These are phyloP conservation scores for Sandelia bainsii DNA, from an alignment of 2,797 vertebrate genomes.

Conservation along the genomic window DNA sequence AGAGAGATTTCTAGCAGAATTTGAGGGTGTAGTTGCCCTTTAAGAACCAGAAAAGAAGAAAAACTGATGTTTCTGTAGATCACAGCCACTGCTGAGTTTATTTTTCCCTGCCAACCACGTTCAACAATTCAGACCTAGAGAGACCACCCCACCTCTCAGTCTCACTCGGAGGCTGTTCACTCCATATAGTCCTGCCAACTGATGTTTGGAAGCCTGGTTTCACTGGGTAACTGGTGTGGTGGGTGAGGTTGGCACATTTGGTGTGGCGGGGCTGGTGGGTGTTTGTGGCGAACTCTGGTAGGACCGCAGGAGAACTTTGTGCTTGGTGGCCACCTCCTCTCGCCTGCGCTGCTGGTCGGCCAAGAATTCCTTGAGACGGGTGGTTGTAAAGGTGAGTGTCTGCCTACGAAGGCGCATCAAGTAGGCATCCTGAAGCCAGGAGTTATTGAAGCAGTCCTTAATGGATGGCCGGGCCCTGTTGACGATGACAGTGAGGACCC, in stretches of 20 bases:
- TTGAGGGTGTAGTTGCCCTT: neutral
- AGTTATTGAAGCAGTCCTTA: conserved; percentile 94
- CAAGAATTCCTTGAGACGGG: conserved; percentile 95
- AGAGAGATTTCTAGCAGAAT: neutral
- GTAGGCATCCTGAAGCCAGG: conserved; percentile 98
- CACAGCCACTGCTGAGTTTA: conserved; percentile 49
- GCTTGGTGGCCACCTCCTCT: conserved; percentile 89
- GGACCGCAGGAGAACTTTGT: conserved; percentile 98
- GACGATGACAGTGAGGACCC: conserved; percentile 14
- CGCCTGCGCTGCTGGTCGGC: conserved; percentile 92
- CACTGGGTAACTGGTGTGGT: conserved; percentile 83
- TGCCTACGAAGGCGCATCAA: conserved; percentile 97
- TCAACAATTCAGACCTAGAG: conserved; percentile 46
- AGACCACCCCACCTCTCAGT: conserved; percentile 24
- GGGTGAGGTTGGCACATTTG: conserved; percentile 71
- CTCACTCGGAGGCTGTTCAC: conserved; percentile 25
- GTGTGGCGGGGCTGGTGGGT: conserved; percentile 82
- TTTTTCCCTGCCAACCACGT: conserved; percentile 17
- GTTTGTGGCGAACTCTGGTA: conserved; percentile 89
- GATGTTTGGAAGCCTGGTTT: conserved; percentile 64
- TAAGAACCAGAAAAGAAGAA: conserved; percentile 41
- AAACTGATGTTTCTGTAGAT: conserved; percentile 40
- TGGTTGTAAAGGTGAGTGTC: conserved; percentile 97
- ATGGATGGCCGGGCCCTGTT: conserved; percentile 94
- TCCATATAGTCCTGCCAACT: conserved; percentile 47